A percentile compares a stretch with the other conserved stretches of the same genome.
These are phyloP conservation scores for Polyommatus icarus DNA, from an alignment of 2,888 invertebrate genomes.

Conservation along the genomic window DNA sequence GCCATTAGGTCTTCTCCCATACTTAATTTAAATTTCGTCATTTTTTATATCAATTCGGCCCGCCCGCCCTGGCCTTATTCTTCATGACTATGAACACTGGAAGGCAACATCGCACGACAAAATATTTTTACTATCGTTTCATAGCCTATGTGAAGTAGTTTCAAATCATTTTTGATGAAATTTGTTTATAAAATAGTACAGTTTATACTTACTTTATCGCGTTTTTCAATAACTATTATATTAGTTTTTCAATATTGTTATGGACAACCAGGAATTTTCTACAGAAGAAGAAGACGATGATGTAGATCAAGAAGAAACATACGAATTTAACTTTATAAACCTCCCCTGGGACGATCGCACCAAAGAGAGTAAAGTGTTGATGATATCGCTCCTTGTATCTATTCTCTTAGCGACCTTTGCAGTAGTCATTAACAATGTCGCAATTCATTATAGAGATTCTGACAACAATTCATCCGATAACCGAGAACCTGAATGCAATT, in stretches of 20 bases:
- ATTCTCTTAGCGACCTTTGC: slow-evolving; percentile 57
- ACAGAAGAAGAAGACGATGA: slow-evolving; percentile 48
- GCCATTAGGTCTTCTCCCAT: too few species aligned
- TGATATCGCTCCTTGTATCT: slow-evolving; percentile 53
- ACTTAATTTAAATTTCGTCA: too few species aligned
- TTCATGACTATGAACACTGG: too few species aligned
- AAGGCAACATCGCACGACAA: too few species aligned
- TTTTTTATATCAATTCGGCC: too few species aligned
- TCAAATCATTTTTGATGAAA: not conserved
- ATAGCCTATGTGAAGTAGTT: not conserved
- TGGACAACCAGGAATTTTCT: slow-evolving; percentile 51
- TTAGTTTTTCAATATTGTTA: slow-evolving; percentile 33
- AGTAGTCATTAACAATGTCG: slow-evolving; percentile 56
- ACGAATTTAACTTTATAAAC: slow-evolving; percentile 60
- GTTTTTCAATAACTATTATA: not conserved
- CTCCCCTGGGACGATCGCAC: slow-evolving; percentile 68
- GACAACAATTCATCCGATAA: slow-evolving; percentile 35
- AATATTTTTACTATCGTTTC: not conserved
- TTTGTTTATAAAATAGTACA: not conserved
- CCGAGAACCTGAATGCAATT: slow-evolving; percentile 54
- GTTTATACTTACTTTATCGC: too few species aligned
- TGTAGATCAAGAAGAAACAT: slow-evolving; percentile 49
- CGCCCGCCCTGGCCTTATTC: too few species aligned
- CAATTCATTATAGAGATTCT: slow-evolving; percentile 56
- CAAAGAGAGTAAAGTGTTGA: slow-evolving; percentile 58